These are phyloP conservation scores for Coleophora flavipennella DNA, from an alignment of 2,888 invertebrate genomes.

Conservation along the genomic window DNA sequence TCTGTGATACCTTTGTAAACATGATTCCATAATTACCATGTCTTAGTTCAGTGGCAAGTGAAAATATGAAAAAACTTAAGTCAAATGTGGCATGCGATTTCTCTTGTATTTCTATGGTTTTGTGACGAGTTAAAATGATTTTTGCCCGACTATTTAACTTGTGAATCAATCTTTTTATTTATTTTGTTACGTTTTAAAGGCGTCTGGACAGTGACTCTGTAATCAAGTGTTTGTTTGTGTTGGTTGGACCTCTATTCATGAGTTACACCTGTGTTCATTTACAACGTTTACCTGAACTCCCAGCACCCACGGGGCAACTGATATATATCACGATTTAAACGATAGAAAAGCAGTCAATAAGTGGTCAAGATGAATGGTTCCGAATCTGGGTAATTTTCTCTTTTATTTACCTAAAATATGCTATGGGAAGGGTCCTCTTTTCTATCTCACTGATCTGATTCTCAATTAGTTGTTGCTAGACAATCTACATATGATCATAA, in stretches of 20 bases:
- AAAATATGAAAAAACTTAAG: constrained; percentile 59
- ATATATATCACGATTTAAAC: constrained; percentile 11
- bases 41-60: constrained; percentile 34
- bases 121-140: constrained; percentile 63
- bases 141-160: constrained; percentile 37
- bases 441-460: no score
- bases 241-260: constrained; percentile 29
- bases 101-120: constrained; percentile 66
- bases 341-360: constrained; percentile 24
- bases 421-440: no score
- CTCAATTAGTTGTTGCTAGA: no score
- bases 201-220: constrained; percentile 42
- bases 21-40: constrained; percentile 26
- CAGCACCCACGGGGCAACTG: constrained; percentile 31
- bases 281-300: constrained; percentile 34
- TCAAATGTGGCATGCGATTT: constrained; percentile 65
- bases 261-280: constrained; percentile 40
- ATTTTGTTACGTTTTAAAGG: constrained; percentile 48
- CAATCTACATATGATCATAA: no score
- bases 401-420: constrained; percentile 29
- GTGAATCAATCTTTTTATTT: constrained; percentile 46
- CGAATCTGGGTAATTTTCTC: constrained; percentile 80
- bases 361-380: constrained; percentile 79
- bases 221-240: constrained; percentile 37
- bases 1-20: constrained; percentile 32